Evolutionary conservation across 2,113 vertebrate species (phyloP).

Genomic region (Camelus bactrianus): DNA sequence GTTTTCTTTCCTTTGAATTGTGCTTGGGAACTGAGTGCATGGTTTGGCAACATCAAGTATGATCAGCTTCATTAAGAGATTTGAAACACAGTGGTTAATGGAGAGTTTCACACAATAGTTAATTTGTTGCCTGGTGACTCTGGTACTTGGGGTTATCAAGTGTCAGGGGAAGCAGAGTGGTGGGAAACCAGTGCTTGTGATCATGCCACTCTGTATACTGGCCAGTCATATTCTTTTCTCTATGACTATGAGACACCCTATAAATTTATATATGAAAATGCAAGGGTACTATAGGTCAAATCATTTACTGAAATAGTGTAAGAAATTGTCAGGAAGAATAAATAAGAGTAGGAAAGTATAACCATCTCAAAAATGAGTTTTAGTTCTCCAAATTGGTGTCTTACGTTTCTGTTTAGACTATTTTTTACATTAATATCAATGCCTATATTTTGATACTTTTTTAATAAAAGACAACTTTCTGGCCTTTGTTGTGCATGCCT

Average conservation of each 20-base stretch:
- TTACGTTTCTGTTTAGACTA: not conserved
- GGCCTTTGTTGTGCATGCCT: not conserved
- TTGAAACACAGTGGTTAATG: not conserved
- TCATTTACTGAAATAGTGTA: not conserved
- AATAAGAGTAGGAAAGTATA: slow-evolving; percentile 13
- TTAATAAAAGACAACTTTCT: not conserved
- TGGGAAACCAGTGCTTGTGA: not conserved
- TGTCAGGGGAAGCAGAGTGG: not conserved
- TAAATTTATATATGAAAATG: not conserved
- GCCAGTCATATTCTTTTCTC: not conserved
- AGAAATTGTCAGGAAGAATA: not conserved
- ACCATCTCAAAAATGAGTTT: slow-evolving; percentile 18
- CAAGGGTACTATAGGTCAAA: not conserved
- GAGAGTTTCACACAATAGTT: not conserved
- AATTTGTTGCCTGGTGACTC: not conserved
- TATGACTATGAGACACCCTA: not conserved
- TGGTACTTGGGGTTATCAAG: not conserved
- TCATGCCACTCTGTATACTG: not conserved
- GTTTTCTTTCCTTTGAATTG: not conserved
- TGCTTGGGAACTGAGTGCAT: not conserved
- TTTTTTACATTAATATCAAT: not conserved
- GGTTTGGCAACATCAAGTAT: not conserved
- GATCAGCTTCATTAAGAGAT: not conserved
- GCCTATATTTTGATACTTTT: not conserved
- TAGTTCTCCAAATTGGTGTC: slow-evolving; percentile 16